These are phyloP conservation scores for Tethea ocularis DNA, from an alignment of 2,888 invertebrate species.

Conservation along the genomic window DNA sequence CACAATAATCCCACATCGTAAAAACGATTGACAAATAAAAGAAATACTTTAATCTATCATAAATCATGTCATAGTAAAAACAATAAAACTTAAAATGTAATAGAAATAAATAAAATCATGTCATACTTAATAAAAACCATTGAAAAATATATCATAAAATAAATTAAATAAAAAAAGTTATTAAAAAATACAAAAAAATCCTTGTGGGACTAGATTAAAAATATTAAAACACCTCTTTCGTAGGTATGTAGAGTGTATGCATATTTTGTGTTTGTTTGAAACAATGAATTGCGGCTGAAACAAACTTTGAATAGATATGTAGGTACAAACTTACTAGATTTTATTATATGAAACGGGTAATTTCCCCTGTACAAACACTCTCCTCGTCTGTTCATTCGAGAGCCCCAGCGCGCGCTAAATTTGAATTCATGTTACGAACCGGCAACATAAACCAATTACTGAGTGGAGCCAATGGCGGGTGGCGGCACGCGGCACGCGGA, in stretches of 20 bases:
- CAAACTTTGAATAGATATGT: constrained; percentile 43
- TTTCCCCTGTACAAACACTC: constrained; percentile 67
- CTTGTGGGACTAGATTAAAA: too few species aligned
- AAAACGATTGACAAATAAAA: too few species aligned
- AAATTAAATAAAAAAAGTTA: too few species aligned
- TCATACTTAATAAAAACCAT: too few species aligned
- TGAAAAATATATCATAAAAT: too few species aligned
- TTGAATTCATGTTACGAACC: constrained; percentile 81
- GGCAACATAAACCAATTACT: constrained; percentile 81
- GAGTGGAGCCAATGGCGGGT: constrained; percentile 75
- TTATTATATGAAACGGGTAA: constrained; percentile 70
- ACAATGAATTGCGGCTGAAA: constrained; percentile 41
- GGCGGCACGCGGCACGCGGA: constrained; percentile 50
- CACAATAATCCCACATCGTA: too few species aligned
- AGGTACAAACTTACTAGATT: constrained; percentile 63
- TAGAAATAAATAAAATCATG: too few species aligned
- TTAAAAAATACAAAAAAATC: too few species aligned
- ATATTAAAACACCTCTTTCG: too few species aligned
- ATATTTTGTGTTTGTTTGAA: constrained; percentile 30
- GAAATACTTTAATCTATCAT: too few species aligned
- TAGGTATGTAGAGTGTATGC: background rate
- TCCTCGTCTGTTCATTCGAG: constrained; percentile 58
- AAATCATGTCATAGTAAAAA: too few species aligned
- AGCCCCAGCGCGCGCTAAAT: constrained; percentile 77
- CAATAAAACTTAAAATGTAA: too few species aligned